These are phyloP conservation scores for Mus musculus DNA, from an alignment of 2,113 vertebrate genomes.

Conservation along the genomic window DNA sequence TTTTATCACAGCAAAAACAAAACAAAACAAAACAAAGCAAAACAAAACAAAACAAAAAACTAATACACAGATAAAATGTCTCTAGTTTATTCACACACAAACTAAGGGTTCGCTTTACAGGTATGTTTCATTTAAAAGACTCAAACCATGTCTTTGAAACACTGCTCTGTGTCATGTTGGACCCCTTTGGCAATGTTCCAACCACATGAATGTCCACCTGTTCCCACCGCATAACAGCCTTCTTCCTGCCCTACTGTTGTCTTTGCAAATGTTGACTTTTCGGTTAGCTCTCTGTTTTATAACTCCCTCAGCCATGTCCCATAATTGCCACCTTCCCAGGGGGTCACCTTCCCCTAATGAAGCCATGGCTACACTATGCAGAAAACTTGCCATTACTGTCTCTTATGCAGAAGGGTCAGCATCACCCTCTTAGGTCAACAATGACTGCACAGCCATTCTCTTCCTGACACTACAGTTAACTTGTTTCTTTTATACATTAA, in stretches of 20 bases:
- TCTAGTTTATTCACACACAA: background rate
- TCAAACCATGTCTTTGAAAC: no score
- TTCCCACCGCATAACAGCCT: background rate
- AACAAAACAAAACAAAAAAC: background rate
- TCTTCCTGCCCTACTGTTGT: background rate
- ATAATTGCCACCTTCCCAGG: background rate
- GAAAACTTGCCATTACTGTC: background rate
- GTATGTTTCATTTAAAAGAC: background rate
- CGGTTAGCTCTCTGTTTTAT: background rate
- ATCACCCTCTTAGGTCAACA: conserved; percentile 12
- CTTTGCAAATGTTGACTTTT: background rate
- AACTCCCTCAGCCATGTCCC: background rate
- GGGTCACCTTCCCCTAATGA: background rate
- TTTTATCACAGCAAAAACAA: background rate
- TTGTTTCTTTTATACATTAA: conserved; percentile 65
- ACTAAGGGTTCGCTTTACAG: background rate
- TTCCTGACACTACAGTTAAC: conserved; percentile 25
- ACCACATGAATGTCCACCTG: background rate
- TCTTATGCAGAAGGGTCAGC: background rate
- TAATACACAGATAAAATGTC: background rate
- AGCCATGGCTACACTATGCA: background rate
- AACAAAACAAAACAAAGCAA: background rate
- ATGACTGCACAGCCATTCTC: background rate
- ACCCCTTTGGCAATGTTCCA: background rate
- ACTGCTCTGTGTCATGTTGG: background rate